Conservation (phyloP, 2,888 invertebrate genomes). For the Glaucopsyche alexis region DNA sequence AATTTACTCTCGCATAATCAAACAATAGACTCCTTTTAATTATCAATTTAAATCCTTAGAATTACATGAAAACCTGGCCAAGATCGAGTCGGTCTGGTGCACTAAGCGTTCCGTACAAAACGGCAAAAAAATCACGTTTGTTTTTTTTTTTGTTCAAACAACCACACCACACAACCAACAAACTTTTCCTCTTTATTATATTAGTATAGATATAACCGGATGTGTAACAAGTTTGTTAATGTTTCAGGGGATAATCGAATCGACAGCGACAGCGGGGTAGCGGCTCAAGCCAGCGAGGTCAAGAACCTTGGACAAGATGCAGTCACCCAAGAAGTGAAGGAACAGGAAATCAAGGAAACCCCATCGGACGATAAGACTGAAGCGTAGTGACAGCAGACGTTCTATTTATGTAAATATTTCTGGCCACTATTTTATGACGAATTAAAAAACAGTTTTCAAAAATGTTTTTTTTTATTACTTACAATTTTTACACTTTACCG, state of each 20-base stretch:
- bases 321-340: slow-evolving; percentile 32
- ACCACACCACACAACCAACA: no score
- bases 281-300: slow-evolving; percentile 28
- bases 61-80: no score
- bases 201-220: no score
- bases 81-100: no score
- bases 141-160: no score
- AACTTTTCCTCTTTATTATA: no score
- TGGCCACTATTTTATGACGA: not conserved
- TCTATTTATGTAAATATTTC: slow-evolving; percentile 33
- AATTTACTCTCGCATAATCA: no score
- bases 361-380: slow-evolving; percentile 41
- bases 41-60: no score
- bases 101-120: no score
- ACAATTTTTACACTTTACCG: not conserved
- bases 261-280: slow-evolving; percentile 54
- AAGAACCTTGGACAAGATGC: slow-evolving; percentile 29
- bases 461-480: not conserved
- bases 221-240: not conserved
- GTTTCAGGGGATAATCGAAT: slow-evolving; percentile 62
- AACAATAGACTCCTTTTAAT: no score
- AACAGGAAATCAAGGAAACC: slow-evolving; percentile 43
- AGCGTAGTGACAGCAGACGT: slow-evolving; percentile 35
- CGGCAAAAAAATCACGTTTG: no score
- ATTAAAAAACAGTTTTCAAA: not conserved